phyloP scores from a whole-genome alignment of 2,113 vertebrate genomes.

The Phyllostomus discolor region DNA sequence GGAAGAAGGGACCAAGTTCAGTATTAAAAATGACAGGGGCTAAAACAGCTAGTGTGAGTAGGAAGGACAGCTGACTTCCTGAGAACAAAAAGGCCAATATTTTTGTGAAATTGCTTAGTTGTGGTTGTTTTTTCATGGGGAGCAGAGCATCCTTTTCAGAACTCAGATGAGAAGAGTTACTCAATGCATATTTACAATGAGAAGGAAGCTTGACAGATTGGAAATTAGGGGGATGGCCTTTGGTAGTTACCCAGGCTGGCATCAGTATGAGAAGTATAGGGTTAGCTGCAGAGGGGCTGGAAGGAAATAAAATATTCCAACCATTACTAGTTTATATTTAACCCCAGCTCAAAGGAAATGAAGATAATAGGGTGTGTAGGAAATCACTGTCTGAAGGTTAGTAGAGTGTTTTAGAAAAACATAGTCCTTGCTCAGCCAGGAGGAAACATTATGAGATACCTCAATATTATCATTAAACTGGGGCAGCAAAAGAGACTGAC shows the following conservation, averaged over 20 bases:
- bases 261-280: background rate
- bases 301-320: background rate
- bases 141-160: background rate
- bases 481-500: background rate
- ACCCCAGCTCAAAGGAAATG: background rate
- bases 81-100: background rate
- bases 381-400: background rate
- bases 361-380: background rate
- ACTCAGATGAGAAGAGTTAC: background rate
- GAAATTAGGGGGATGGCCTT: background rate
- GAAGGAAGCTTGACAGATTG: background rate
- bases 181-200: background rate
- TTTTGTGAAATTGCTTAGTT: background rate
- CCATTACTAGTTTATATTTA: background rate
- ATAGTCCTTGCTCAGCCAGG: background rate
- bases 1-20: background rate
- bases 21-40: background rate
- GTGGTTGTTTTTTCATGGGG: background rate
- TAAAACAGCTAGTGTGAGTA: background rate
- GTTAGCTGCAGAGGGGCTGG: background rate
- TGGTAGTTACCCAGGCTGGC: too few species aligned
- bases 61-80: background rate
- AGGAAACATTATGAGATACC: background rate
- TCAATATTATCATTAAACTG: background rate
- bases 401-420: background rate